Conservation (phyloP, 2,113 vertebrate species). For the Pandion haliaetus region DNA sequence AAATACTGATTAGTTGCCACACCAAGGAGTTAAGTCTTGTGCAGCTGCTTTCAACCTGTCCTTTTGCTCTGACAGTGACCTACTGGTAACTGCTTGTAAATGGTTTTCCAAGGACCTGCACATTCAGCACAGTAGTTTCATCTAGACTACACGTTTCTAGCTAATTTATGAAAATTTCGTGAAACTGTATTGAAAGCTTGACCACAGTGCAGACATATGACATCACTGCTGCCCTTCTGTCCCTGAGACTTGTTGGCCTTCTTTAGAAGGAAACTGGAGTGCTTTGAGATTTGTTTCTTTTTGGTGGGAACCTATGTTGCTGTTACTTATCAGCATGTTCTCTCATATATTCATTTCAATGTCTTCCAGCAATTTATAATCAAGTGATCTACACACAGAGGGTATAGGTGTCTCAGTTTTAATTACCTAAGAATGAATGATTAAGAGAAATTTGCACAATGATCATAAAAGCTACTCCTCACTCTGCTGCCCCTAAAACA, state of each 20-base stretch:
- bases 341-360: background rate
- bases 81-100: background rate
- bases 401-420: background rate
- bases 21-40: background rate
- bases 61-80: rapidly evolving
- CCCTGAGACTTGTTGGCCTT: background rate
- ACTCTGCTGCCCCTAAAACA: background rate
- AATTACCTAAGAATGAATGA: background rate
- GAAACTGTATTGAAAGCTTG: background rate
- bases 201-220: background rate
- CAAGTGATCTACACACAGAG: background rate
- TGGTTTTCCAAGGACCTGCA: background rate
- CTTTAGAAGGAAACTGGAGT: background rate
- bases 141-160: background rate
- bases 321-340: background rate
- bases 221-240: background rate
- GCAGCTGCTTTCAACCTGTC: background rate
- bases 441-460: background rate
- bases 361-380: background rate
- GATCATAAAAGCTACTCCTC: background rate
- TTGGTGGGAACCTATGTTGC: background rate
- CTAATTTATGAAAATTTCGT: background rate
- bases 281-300: background rate
- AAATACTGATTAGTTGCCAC: background rate
- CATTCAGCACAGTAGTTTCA: background rate